Percentiles rank a stretch among this genome's conserved stretches.
Conservation (phyloP, 2,113 vertebrate species). For the Nannospalax galili region DNA sequence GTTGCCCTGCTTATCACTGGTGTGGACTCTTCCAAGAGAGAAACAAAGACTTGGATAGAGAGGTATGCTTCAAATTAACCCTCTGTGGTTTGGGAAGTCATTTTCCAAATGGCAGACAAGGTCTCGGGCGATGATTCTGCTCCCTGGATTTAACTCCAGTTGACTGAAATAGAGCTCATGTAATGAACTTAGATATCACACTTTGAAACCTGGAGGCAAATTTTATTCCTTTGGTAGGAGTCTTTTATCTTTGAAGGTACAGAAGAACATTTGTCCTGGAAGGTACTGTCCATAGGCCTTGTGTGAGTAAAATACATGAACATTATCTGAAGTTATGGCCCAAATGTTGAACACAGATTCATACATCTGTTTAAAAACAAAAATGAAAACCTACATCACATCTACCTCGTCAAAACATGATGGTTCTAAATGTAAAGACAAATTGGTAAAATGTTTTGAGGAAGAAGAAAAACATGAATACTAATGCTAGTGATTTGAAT, state of each 20-base stretch:
- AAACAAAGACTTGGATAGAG: not conserved
- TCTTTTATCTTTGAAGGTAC: conserved; percentile 63
- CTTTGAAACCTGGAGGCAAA: conserved; percentile 73
- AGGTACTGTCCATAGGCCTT: not conserved
- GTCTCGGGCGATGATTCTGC: not conserved
- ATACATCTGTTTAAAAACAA: not conserved
- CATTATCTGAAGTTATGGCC: not conserved
- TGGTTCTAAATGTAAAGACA: not conserved
- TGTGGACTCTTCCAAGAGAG: not conserved
- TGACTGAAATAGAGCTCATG: conserved; percentile 7
- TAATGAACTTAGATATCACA: conserved; percentile 58
- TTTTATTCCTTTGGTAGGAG: conserved; percentile 24
- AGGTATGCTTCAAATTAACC: conserved; percentile 39
- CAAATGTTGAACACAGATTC: not conserved
- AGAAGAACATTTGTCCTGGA: conserved; percentile 13
- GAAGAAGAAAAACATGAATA: not conserved
- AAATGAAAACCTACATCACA: not conserved
- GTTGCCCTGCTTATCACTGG: conserved; percentile 31
- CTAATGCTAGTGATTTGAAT: not conserved
- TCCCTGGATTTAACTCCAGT: conserved; percentile 24
- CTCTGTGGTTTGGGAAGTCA: conserved; percentile 58
- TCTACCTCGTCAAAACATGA: not conserved
- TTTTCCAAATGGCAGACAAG: conserved; percentile 66
- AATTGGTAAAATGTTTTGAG: not conserved
- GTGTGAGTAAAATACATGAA: not conserved